These are phyloP conservation scores for Amphiprion clarkii DNA, from an alignment of 2,797 vertebrate species.

Conservation along the genomic window DNA sequence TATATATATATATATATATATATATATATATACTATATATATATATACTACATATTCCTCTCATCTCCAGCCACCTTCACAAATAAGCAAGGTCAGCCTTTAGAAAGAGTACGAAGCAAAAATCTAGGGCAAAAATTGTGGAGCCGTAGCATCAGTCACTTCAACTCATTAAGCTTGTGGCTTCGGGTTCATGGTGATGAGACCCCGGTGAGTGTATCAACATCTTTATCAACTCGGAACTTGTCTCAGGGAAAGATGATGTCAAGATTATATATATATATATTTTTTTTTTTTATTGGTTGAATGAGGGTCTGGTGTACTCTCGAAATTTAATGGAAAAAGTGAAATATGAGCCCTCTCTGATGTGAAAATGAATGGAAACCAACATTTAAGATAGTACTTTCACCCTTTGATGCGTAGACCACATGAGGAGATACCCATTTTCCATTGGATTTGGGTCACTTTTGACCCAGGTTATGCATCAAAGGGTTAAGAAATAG, in stretches of 20 bases:
- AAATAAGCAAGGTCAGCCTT: not conserved
- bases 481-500: no score
- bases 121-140: not conserved
- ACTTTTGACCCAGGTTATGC: no score
- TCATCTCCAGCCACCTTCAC: not conserved
- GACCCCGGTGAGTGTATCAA: constrained; percentile 12
- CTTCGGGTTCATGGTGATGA: constrained; percentile 5
- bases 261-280: no score
- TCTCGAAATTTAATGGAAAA: not conserved
- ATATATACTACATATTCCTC: no score
- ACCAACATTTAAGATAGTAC: not conserved
- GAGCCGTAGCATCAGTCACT: not conserved
- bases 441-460: no score
- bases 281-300: not conserved
- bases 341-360: not conserved
- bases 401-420: no score
- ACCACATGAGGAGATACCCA: no score
- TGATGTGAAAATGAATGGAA: not conserved
- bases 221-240: constrained; percentile 10
- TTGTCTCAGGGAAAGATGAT: not conserved
- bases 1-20: no score
- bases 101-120: no score
- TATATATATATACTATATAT: no score
- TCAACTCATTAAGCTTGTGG: constrained; percentile 5
- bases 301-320: not conserved